Percentiles rank a stretch among this genome's conserved stretches.
These are phyloP conservation scores for Tiphia femorata DNA, from an alignment of 2,888 invertebrate genomes.

Conservation along the genomic window DNA sequence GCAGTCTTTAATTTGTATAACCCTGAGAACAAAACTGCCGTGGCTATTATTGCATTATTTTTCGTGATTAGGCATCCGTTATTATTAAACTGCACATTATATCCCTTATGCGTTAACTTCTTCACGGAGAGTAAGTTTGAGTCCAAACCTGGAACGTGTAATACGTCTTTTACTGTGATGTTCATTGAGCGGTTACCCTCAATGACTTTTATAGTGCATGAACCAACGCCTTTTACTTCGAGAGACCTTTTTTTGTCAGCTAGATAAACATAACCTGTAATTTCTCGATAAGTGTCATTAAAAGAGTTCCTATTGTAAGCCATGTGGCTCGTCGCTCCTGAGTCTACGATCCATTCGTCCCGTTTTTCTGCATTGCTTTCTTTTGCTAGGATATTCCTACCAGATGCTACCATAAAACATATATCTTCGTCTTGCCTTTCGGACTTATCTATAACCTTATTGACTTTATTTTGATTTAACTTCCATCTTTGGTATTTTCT, in stretches of 20 bases:
- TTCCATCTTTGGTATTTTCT: background rate
- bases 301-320: slow-evolving; percentile 28
- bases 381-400: background rate
- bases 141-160: slow-evolving; percentile 29
- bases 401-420: background rate
- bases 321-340: slow-evolving; percentile 36
- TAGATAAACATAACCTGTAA: too few relatives aligned
- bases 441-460: background rate
- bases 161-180: slow-evolving; percentile 27
- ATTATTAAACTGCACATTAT: slow-evolving; percentile 17
- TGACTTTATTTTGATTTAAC: background rate
- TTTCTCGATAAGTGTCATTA: too few relatives aligned
- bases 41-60: background rate
- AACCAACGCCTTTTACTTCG: too few relatives aligned
- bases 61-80: slow-evolving; percentile 24
- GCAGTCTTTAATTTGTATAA: slow-evolving; percentile 22
- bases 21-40: slow-evolving; percentile 4
- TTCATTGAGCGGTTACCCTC: background rate
- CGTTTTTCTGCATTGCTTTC: background rate
- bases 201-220: too few relatives aligned
- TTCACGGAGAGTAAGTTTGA: slow-evolving; percentile 36
- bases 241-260: too few relatives aligned
- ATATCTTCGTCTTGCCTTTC: background rate
- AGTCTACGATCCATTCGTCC: slow-evolving; percentile 13
- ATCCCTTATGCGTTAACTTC: slow-evolving; percentile 22